Evolutionary conservation across 1,140 invertebrate genomes (phyloP), one percentile per base, ranked within the genome.

Genomic region (Pogonognathellus flavescens): DNA sequence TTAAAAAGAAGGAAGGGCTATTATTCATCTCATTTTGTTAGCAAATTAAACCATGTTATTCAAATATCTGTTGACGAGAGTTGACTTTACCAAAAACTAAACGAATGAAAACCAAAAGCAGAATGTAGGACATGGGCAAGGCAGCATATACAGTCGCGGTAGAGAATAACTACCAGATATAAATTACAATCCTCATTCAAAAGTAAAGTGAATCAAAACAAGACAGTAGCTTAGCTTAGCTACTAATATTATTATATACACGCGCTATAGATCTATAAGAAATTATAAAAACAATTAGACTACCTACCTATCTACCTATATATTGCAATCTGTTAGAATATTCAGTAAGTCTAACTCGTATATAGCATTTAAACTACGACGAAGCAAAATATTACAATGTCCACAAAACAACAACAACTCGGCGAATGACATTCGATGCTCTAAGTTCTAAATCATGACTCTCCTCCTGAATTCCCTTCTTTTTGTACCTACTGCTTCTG

Each of bases 81-180:
- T 76, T 49, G 70, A 76, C 70, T 76, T 76, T 76, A 76, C 31
- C 22, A 41, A 50, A 76, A 76, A 49, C 70, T 76, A 31, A 81
- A 41, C 4, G 80, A 41, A 81, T 20, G 80, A 81, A 81, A 81
- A 81, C 14, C 70, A n/a, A 76, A 57, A 55, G 52, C 10, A 57
- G 52, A 81, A 81, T 81, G 80, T 81, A 81, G 80, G 80, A 81
- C 80, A 81, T 81, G 80, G 80, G 80, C 80, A 81, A 81, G 80
- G 55, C 80, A 57, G 55, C 1, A 52, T 76, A 76, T n/a, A 76
- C 49, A 76, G 41, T 76, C 14, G 70, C 16, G n/a, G 53, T 57
- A 13, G n/a, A 57, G 53, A 14, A 57, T 57, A 57, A n/a, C n/a
- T 57, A 41, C 31, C 6, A 41, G 2, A 41, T 1, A 41, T 41